Percentiles rank a stretch among this genome's conserved stretches.
phyloP scores from a whole-genome alignment of 2,888 invertebrate genomes.

The Dasypolia templi region DNA sequence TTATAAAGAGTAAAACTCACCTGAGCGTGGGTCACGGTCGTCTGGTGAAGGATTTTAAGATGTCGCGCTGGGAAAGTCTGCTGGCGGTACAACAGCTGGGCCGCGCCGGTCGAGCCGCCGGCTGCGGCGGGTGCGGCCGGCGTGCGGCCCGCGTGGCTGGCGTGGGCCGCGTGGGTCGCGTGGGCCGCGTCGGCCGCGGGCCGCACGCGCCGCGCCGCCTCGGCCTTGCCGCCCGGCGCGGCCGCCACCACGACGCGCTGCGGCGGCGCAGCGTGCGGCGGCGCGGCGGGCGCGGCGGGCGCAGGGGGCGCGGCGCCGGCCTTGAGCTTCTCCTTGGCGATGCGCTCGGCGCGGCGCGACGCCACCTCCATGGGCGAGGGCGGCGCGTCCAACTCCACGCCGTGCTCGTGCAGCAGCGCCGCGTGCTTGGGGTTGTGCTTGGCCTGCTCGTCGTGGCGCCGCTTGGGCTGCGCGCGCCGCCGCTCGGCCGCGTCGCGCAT shows the following conservation, averaged over 20 bases:
- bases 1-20: constrained; percentile 38
- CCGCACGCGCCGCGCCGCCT: constrained; percentile 63
- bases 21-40: constrained; percentile 77
- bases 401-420: constrained; percentile 95
- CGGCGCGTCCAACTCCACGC: constrained; percentile 96
- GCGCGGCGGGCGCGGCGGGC: constrained; percentile 72
- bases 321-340: constrained; percentile 95
- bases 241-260: constrained; percentile 73
- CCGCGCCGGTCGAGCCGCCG: constrained; percentile 83
- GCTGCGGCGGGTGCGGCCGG: constrained; percentile 67
- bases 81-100: constrained; percentile 92
- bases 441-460: constrained; percentile 93
- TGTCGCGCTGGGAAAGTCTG: constrained; percentile 87
- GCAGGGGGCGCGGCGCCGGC: constrained; percentile 70
- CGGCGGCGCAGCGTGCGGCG: constrained; percentile 49
- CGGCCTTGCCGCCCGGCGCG: constrained; percentile 70
- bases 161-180: constrained; percentile 78
- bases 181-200: constrained; percentile 61
- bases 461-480: constrained; percentile 94
- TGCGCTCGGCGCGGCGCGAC: constrained; percentile 94
- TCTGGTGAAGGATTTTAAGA: constrained; percentile 87
- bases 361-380: constrained; percentile 96
- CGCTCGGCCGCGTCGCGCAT: constrained; percentile 94
- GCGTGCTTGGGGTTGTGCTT: constrained; percentile 95
- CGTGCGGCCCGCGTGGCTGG: constrained; percentile 72